Evolutionary conservation across 2,113 vertebrate species (phyloP).

Genomic region (Mobula hypostoma): DNA sequence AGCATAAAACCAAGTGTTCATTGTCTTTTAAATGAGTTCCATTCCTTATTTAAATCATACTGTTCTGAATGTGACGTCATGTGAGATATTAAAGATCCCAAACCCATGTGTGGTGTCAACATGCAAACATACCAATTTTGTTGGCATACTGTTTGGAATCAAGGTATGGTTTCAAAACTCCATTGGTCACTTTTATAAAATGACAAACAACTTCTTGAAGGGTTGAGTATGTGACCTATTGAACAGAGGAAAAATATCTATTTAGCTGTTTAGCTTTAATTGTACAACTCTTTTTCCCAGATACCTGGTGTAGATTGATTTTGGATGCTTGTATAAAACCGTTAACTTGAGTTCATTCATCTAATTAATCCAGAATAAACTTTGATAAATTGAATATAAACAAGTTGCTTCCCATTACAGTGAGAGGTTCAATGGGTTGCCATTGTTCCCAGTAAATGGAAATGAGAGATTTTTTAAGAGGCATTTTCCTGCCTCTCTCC

Average conservation of each 20-base stretch:
- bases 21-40: background rate
- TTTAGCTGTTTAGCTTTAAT: background rate
- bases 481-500: background rate
- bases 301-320: background rate
- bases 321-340: background rate
- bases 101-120: background rate
- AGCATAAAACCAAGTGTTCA: too few species aligned
- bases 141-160: slow-evolving; percentile 26
- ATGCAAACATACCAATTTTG: slow-evolving; percentile 42
- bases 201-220: slow-evolving; percentile 56
- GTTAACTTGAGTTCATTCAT: background rate
- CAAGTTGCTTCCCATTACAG: background rate
- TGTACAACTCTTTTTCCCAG: background rate
- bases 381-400: background rate
- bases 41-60: background rate
- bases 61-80: background rate
- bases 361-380: too few species aligned
- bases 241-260: slow-evolving; percentile 14
- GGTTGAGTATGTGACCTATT: slow-evolving; percentile 50
- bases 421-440: too few species aligned
- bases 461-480: background rate
- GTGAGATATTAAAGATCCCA: background rate
- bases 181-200: slow-evolving; percentile 54
- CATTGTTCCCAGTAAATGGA: background rate
- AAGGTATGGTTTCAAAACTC: slow-evolving; percentile 50